Evolutionary conservation across 2,797 vertebrate species (phyloP).

Genomic region (Lepilemur septentrionalis): DNA sequence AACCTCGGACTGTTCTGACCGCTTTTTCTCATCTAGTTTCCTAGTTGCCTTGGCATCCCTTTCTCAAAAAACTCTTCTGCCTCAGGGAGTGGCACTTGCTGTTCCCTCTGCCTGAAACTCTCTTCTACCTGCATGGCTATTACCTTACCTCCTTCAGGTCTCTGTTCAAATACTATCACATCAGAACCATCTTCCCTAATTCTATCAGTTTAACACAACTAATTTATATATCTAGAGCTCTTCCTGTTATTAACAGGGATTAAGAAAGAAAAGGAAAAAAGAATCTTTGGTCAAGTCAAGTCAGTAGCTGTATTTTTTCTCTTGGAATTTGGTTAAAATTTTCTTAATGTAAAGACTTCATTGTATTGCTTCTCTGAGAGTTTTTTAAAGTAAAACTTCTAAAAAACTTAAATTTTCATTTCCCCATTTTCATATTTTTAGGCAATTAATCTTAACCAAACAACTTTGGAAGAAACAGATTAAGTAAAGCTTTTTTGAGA

Average conservation of each 20-base stretch:
- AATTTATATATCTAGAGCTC: not conserved
- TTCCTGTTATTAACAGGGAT: not conserved
- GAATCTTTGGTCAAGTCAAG: not conserved
- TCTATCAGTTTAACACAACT: not conserved
- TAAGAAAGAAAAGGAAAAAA: not conserved
- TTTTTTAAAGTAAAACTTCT: not conserved
- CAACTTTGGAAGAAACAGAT: not conserved
- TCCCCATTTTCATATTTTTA: not conserved
- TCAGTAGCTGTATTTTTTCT: not conserved
- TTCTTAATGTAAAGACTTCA: not conserved
- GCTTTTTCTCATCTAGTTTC: not conserved
- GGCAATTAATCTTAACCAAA: not conserved
- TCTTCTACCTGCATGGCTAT: not conserved
- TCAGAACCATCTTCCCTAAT: not conserved
- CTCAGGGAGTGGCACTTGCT: not conserved
- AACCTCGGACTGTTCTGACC: not conserved
- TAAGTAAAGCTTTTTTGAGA: not conserved
- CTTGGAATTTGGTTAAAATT: not conserved
- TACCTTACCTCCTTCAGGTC: not conserved
- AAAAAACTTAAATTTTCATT: not conserved
- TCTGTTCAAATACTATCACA: not conserved
- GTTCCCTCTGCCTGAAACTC: not conserved
- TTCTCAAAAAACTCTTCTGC: not conserved
- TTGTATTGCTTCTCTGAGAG: not conserved
- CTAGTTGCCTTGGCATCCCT: not conserved